Conservation (phyloP, 1,140 invertebrate species). For the Araneus ventricosus region DNA sequence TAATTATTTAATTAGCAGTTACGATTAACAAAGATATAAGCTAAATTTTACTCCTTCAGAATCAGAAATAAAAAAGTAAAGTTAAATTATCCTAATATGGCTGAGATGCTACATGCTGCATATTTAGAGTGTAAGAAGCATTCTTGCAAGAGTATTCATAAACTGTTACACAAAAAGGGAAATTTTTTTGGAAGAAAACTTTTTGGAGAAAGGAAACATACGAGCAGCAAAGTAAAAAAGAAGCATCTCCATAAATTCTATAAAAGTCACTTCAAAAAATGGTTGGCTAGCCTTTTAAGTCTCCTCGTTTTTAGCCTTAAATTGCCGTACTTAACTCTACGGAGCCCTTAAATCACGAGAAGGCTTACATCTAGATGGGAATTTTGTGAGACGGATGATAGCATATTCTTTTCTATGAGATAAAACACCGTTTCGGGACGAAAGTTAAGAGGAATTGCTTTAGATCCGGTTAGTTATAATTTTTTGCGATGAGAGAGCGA, state of each 20-base stretch:
- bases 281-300: neutral
- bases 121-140: neutral
- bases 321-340: conserved; percentile 28
- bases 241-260: conserved; percentile 12
- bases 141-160: neutral
- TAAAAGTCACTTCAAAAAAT: conserved; percentile 31
- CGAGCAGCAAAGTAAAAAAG: neutral
- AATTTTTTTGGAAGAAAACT: neutral
- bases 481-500: conserved; percentile 29
- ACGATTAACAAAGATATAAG: too few species aligned
- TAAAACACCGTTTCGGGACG: neutral
- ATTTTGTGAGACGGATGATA: conserved; percentile 21
- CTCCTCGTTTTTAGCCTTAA: conserved; percentile 21
- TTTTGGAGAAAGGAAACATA: neutral
- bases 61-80: too few species aligned
- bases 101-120: neutral
- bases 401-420: conserved; percentile 29
- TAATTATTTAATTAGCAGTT: too few species aligned
- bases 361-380: conserved; percentile 20
- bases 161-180: neutral
- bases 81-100: neutral
- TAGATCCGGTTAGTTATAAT: conserved; percentile 11
- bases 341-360: conserved; percentile 7
- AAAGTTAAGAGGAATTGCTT: conserved; percentile 25
- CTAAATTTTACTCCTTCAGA: too few species aligned